Percentiles rank a stretch among this genome's conserved stretches.
Conservation (phyloP, 2,113 vertebrate genomes). For the Chlorocebus sabaeus region DNA sequence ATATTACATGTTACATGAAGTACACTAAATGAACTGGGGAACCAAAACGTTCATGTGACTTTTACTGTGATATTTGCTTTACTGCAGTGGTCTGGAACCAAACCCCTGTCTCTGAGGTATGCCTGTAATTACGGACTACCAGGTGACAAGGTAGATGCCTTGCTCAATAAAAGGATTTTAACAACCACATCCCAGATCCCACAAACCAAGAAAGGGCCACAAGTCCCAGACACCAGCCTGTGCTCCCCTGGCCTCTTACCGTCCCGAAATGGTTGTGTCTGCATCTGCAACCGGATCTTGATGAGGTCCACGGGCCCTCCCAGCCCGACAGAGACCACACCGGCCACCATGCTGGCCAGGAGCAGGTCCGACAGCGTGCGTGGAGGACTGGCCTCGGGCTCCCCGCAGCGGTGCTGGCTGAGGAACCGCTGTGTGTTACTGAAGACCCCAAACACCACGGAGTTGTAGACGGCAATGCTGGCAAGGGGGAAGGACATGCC, state of each 20-base stretch:
- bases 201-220: background rate
- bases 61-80: background rate
- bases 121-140: background rate
- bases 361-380: constrained; percentile 85
- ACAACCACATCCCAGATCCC: background rate
- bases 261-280: constrained; percentile 85
- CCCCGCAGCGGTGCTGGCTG: constrained; percentile 83
- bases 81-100: background rate
- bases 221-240: background rate
- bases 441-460: constrained; percentile 94
- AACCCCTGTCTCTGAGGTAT: background rate
- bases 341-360: constrained; percentile 89
- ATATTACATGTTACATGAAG: no score
- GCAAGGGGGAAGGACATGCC: constrained; percentile 97
- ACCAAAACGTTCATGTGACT: background rate
- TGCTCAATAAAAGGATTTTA: background rate
- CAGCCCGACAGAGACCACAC: constrained; percentile 89
- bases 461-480: constrained; percentile 93
- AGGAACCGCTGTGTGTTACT: constrained; percentile 90
- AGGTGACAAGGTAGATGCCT: rapidly evolving
- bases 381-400: constrained; percentile 49
- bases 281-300: constrained; percentile 98
- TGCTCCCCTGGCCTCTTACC: constrained; percentile 80
- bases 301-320: constrained; percentile 94
- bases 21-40: background rate